Percentiles rank a stretch among this genome's conserved stretches.
phyloP scores from a whole-genome alignment of 2,888 invertebrate species.

The Eudasyphora cyanicolor region DNA sequence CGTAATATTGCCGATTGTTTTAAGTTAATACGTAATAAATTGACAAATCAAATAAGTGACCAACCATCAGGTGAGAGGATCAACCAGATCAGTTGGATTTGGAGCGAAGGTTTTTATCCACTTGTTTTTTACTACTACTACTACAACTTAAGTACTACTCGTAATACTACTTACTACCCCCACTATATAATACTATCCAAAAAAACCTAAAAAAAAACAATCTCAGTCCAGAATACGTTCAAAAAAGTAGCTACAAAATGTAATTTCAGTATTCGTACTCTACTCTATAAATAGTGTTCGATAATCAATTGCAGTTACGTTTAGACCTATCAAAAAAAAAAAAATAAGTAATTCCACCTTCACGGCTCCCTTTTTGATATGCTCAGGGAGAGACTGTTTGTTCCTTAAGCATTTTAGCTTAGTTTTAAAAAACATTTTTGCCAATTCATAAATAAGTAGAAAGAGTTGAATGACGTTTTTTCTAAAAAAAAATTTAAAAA shows the following conservation, averaged over 20 bases:
- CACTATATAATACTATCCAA: slow-evolving; percentile 12
- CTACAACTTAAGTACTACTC: slow-evolving; percentile 40
- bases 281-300: background rate
- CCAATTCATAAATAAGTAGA: background rate
- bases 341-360: background rate
- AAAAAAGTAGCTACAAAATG: background rate
- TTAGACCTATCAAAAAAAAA: background rate
- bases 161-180: slow-evolving; percentile 4
- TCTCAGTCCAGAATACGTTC: slow-evolving; percentile 20
- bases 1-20: slow-evolving; percentile 87
- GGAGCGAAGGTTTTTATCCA: slow-evolving; percentile 91
- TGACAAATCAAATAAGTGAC: slow-evolving; percentile 97
- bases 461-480: slow-evolving; percentile 6
- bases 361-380: background rate
- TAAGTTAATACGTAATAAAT: slow-evolving; percentile 92
- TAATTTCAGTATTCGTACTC: background rate
- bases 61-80: slow-evolving; percentile 95
- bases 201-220: no score
- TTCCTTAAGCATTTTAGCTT: background rate
- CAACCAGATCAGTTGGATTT: slow-evolving; percentile 86
- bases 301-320: background rate
- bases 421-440: background rate
- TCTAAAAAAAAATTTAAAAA: no score
- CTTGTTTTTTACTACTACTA: slow-evolving; percentile 75
- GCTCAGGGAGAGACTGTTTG: background rate